Base-by-base conservation (phyloP, 2,113 vertebrate species). In the Pyxicephalus adspersus region DNA sequence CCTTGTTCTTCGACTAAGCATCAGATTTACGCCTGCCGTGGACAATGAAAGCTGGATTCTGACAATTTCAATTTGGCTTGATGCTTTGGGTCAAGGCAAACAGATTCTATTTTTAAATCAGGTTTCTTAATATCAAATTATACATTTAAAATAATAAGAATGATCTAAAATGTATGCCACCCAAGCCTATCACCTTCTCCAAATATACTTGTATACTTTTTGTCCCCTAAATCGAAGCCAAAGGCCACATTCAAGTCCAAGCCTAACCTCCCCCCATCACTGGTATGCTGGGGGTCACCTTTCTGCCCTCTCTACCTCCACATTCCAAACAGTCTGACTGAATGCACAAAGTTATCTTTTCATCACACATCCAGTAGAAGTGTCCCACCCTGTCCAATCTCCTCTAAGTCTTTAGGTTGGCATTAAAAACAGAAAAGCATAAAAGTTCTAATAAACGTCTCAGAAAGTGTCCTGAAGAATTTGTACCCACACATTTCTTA, bases 241-340 rank as follows among this genome's bases (percentile, higher is more conserved):
- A 3, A 7, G 1, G 34, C 34, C 34, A 38, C 34, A 38, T 38
- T 38, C 34, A 38, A 38, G 9, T 6, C n/a, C 7, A 51, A 75
- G 3, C 1, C 71, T 61, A 23, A 22, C 22, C 7, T 63, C 73
- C 28, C 31, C 34, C 73, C 28, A 61, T 76, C 57, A 50, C n/a
- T 38, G n/a, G n/a, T n/a, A n/a, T n/a, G 34, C 15, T 45, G 6
- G 8, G 38, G 8, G 8, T 76, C 73, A 76, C 58, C 73, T 76
- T 45, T 51, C 1, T 63, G 54, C 31, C 45, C 73, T 17, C 17
- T 29, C 51, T 55, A 31, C 22, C 31, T 38, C 55, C 29, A 6
- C 4, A 29, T 54, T 34, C 73, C 75, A 17, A 28, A 25, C 20
- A 65, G 28, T 3, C 63, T 8, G n/a, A 19, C 25, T 31, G 31